Conservation (phyloP, 2,797 vertebrate genomes). For the Enteromius treurensis region DNA sequence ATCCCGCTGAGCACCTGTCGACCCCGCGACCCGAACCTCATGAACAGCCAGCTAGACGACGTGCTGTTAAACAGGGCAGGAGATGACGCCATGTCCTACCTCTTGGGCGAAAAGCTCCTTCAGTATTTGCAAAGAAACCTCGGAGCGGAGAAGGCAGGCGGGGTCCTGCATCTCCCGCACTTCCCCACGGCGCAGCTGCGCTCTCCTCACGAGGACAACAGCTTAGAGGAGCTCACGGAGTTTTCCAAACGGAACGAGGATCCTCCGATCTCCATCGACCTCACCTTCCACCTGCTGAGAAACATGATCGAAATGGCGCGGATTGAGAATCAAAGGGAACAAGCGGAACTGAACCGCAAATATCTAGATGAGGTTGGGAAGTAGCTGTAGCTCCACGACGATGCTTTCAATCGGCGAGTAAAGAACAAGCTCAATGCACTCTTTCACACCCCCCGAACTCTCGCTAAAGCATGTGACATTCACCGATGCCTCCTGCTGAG, state of each 20-base stretch:
- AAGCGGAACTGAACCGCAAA: slow-evolving; percentile 87
- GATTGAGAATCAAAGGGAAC: slow-evolving; percentile 86
- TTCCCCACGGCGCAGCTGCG: slow-evolving; percentile 46
- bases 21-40: slow-evolving; percentile 67
- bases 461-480: slow-evolving; percentile 36
- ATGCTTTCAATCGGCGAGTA: slow-evolving; percentile 35
- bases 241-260: slow-evolving; percentile 80
- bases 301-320: slow-evolving; percentile 91
- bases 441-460: slow-evolving; percentile 31
- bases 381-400: slow-evolving; percentile 63
- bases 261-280: slow-evolving; percentile 91
- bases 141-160: slow-evolving; percentile 29
- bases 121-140: slow-evolving; percentile 62
- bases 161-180: slow-evolving; percentile 51
- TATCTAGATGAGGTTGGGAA: slow-evolving; percentile 91
- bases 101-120: slow-evolving; percentile 69
- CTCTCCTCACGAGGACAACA: slow-evolving; percentile 51
- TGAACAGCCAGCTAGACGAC: slow-evolving; percentile 68
- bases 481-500: slow-evolving; percentile 31
- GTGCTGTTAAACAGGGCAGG: slow-evolving; percentile 67
- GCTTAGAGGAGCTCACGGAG: slow-evolving; percentile 60
- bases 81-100: slow-evolving; percentile 65
- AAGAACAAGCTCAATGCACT: slow-evolving; percentile 54
- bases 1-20: slow-evolving; percentile 70
- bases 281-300: slow-evolving; percentile 93